Evolutionary conservation across 2,888 invertebrate genomes (phyloP).

Genomic region (Xestia c-nigrum): DNA sequence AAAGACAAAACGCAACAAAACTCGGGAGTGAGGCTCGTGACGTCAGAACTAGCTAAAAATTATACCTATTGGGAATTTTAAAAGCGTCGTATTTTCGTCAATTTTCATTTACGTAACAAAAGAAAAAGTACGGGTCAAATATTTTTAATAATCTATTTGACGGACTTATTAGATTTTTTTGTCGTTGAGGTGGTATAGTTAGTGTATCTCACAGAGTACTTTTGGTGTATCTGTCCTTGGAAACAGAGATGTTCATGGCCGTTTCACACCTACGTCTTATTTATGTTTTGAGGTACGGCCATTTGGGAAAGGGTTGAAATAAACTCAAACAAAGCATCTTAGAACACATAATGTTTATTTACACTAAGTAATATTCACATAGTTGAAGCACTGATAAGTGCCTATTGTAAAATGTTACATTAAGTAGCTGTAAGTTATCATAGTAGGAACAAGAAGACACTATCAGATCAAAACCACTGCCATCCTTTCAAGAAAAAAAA

Average conservation of each 20-base stretch:
- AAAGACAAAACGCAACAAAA: too few relatives aligned
- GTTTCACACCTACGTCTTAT: neutral
- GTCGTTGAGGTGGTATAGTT: too few relatives aligned
- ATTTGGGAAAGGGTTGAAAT: slow-evolving; percentile 22
- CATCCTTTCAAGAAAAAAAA: slow-evolving; percentile 26
- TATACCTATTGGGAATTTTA: too few relatives aligned
- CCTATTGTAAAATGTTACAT: slow-evolving; percentile 58
- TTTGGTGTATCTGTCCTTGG: too few relatives aligned
- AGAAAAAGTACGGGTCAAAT: too few relatives aligned
- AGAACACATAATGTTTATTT: slow-evolving; percentile 89
- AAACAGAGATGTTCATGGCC: neutral
- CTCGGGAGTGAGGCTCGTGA: too few relatives aligned
- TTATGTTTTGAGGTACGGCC: neutral
- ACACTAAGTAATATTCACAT: slow-evolving; percentile 87
- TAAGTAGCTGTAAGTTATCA: slow-evolving; percentile 59
- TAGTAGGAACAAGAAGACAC: slow-evolving; percentile 71
- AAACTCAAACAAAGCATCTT: slow-evolving; percentile 67
- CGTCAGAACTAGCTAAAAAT: too few relatives aligned
- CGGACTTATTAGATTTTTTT: too few relatives aligned
- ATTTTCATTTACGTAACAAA: too few relatives aligned
- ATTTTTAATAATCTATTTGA: too few relatives aligned
- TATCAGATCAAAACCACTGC: slow-evolving; percentile 44
- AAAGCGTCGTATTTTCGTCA: too few relatives aligned
- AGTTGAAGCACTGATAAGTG: slow-evolving; percentile 63
- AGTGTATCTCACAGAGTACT: too few relatives aligned